Evolutionary conservation across 2,888 invertebrate species (phyloP).

Genomic region (Oscheius sp.): DNA sequence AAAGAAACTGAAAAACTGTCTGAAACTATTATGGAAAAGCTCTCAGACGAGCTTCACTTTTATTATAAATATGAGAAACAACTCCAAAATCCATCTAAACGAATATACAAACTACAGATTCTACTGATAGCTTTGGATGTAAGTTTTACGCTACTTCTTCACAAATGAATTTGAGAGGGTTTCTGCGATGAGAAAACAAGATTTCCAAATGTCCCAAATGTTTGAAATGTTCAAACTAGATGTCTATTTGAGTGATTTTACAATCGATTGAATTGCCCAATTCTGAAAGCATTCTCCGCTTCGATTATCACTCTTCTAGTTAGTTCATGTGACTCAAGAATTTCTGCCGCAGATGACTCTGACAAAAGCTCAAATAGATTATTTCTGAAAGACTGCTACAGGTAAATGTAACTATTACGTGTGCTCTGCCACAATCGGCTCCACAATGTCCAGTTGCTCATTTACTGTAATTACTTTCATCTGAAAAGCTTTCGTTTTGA

Average conservation of each 20-base stretch:
- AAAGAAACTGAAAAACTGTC: background rate
- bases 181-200: conserved; percentile 3
- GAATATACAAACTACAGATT: conserved; percentile 9
- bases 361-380: conserved; percentile 38
- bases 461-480: conserved; percentile 39
- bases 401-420: background rate
- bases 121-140: conserved; percentile 6
- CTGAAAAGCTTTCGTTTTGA: conserved; percentile 26
- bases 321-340: conserved; percentile 57
- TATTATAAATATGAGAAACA: conserved; percentile 11
- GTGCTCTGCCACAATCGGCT: background rate
- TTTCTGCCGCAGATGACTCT: conserved; percentile 55
- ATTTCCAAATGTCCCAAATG: background rate
- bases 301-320: conserved; percentile 36
- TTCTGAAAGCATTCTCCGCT: conserved; percentile 1
- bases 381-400: background rate
- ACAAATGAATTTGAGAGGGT: conserved; percentile 8
- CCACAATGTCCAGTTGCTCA: background rate
- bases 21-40: background rate
- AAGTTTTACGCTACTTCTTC: background rate
- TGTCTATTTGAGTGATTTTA: conserved; percentile 1
- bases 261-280: background rate
- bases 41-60: background rate
- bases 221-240: conserved; percentile 17
- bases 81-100: background rate